Base-by-base conservation (phyloP, 1,140 invertebrate genomes). In the Dolichoris vasculosae region DNA sequence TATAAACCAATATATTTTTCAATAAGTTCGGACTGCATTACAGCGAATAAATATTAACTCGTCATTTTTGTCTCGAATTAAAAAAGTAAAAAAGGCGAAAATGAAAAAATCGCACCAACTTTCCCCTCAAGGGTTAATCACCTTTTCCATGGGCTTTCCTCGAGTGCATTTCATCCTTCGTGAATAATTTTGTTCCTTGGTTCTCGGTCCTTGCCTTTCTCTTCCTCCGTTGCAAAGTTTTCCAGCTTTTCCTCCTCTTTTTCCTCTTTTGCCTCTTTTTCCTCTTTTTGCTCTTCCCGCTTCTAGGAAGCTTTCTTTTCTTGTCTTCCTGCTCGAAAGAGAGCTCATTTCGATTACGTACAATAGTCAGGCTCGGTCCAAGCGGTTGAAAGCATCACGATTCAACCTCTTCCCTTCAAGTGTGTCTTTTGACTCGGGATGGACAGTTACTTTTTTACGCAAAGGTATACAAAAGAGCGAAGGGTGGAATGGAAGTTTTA, bases 321-420 rank as follows among this genome's bases (percentile, higher is more conserved):
- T 38, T 17, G n/a, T n/a, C n/a, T n/a, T n/a, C n/a, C n/a, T 26
- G 30, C 38, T 20, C n/a, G 78, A 86, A 87, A 82, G 83, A 87
- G 86, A 88, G 86, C 82, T 88, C 88, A 86, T 88, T 88, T 88
- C 88, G 87, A 89, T 89, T 86, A 83, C 59, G 85, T 77, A 88
- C 87, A 88, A 87, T 89, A 26, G 32, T n/a, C 38, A 40, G 30
- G 38, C 79, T 26, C 9, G 48, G 79, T 40, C 64, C 51, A 40
- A 67, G 35, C 79, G 26, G 64, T 46, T 78, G 59, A 84, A 75
- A 67, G 82, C 75, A 40, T 76, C 73, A 17, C 55, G n/a, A 46
- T 81, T 69, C 23, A 63, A 6, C 38, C 71, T 46, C 7, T 8
- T 63, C 48, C 76, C 76, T 38, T 59, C 48, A 17, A 38, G 7